Evolutionary conservation across 2,797 vertebrate genomes (phyloP).

Genomic region (Coregonus sp.): DNA sequence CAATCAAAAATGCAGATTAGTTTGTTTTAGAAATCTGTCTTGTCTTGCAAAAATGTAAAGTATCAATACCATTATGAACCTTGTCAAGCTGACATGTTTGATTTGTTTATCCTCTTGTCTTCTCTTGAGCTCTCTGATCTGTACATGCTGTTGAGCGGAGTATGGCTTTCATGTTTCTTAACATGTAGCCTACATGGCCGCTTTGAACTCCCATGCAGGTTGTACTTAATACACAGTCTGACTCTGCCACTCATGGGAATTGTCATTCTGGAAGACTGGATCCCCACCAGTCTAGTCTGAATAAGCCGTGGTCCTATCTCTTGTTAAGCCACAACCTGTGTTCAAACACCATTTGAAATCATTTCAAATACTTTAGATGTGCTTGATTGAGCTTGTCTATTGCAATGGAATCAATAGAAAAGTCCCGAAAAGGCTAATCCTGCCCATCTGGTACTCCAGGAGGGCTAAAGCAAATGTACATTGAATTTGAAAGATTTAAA

Average conservation of each 20-base stretch:
- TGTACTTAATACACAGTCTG: conserved; percentile 29
- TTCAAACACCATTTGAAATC: not conserved
- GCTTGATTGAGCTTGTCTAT: not conserved
- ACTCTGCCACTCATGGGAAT: conserved; percentile 35
- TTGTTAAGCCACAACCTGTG: not conserved
- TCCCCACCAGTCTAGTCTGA: not conserved
- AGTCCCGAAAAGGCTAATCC: not conserved
- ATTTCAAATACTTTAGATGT: not conserved
- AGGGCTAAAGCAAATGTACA: not conserved
- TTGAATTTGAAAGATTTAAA: not conserved
- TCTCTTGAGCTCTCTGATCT: conserved; percentile 9
- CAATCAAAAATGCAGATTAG: not conserved
- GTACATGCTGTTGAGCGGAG: conserved; percentile 48
- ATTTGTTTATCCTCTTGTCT: conserved; percentile 63
- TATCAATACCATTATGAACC: conserved; percentile 39
- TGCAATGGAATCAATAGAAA: not conserved
- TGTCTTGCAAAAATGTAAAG: conserved; percentile 13
- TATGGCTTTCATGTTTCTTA: conserved; percentile 74
- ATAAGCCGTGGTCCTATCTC: not conserved
- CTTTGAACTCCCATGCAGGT: conserved; percentile 77
- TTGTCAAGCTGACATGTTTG: conserved; percentile 55
- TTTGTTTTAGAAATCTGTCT: not conserved
- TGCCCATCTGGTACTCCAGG: not conserved
- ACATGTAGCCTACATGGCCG: conserved; percentile 36
- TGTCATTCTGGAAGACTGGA: conserved; percentile 29